phyloP scores from a whole-genome alignment of 1,140 invertebrate genomes.

The Eumaeus atala region DNA sequence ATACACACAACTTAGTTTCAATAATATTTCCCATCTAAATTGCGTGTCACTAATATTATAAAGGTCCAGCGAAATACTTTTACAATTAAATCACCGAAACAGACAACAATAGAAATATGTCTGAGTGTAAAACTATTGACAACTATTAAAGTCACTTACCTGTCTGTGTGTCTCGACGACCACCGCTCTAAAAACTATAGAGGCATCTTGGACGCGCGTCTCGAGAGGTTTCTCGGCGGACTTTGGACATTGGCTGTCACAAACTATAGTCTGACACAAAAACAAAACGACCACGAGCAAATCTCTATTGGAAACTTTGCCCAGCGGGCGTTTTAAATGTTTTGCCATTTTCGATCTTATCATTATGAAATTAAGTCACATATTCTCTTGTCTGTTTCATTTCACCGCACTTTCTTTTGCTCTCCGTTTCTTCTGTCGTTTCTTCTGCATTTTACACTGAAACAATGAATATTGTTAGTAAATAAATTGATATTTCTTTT shows the following conservation, averaged over 20 bases:
- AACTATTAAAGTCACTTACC: slow-evolving; percentile 35
- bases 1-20: too few species aligned
- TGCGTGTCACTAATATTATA: too few species aligned
- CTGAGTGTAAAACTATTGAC: too few species aligned
- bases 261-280: slow-evolving; percentile 62
- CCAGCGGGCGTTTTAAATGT: slow-evolving; percentile 27
- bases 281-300: slow-evolving; percentile 53
- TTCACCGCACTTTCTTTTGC: slow-evolving; percentile 39
- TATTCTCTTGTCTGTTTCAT: slow-evolving; percentile 41
- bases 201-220: slow-evolving; percentile 63
- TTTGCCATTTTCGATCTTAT: slow-evolving; percentile 49
- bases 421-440: slow-evolving; percentile 53
- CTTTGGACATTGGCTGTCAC: slow-evolving; percentile 68
- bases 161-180: slow-evolving; percentile 59
- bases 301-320: slow-evolving; percentile 43
- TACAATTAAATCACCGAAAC: too few species aligned
- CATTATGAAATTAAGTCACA: slow-evolving; percentile 34
- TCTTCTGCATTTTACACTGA: slow-evolving; percentile 62
- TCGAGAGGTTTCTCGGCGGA: slow-evolving; percentile 63
- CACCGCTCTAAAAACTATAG: slow-evolving; percentile 65
- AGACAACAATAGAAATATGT: too few species aligned
- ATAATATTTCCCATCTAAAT: too few species aligned
- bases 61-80: too few species aligned
- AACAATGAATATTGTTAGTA: slow-evolving; percentile 36
- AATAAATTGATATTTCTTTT: too few species aligned